A percentile compares a stretch with the other conserved stretches of the same genome.
Conservation (phyloP, 1,140 invertebrate genomes). For the Rhyacophila brunnea region DNA sequence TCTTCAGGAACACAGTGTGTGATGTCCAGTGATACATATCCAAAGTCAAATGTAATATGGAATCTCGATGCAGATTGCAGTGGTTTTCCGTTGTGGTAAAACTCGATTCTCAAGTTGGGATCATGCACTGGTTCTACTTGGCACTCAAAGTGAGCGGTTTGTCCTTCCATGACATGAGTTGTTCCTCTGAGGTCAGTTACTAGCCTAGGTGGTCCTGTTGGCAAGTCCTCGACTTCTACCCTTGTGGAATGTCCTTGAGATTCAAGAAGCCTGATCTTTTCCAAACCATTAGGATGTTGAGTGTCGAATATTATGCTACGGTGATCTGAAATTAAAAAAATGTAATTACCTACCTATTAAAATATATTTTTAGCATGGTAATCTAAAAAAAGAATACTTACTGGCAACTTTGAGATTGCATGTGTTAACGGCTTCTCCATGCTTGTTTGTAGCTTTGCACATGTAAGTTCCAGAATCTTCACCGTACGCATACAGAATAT, state of each 20-base stretch:
- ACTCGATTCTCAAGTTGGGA: slow-evolving; percentile 85
- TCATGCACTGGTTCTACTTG: slow-evolving; percentile 90
- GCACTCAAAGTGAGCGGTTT: slow-evolving; percentile 87
- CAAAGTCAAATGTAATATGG: slow-evolving; percentile 94
- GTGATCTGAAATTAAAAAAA: slow-evolving; percentile 58
- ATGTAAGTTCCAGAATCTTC: slow-evolving; percentile 95
- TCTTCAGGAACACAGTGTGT: slow-evolving; percentile 88
- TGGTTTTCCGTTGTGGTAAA: slow-evolving; percentile 88
- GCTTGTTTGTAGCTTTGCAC: slow-evolving; percentile 88
- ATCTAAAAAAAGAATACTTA: slow-evolving; percentile 42
- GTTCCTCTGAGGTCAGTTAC: slow-evolving; percentile 80
- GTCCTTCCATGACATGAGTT: slow-evolving; percentile 79
- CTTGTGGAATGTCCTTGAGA: slow-evolving; percentile 74
- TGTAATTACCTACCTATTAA: slow-evolving; percentile 21
- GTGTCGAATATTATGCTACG: slow-evolving; percentile 85
- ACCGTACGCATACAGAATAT: slow-evolving; percentile 89
- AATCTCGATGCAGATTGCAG: slow-evolving; percentile 82
- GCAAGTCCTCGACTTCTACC: slow-evolving; percentile 78
- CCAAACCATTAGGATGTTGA: slow-evolving; percentile 88
- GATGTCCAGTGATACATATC: slow-evolving; percentile 91
- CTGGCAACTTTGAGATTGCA: slow-evolving; percentile 82
- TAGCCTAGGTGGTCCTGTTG: slow-evolving; percentile 75
- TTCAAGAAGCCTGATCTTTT: slow-evolving; percentile 88
- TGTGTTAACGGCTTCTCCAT: slow-evolving; percentile 90
- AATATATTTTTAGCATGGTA: slow-evolving; percentile 4